A percentile compares a stretch with the other conserved stretches of the same genome.
Evolutionary conservation across 2,113 vertebrate species (phyloP).

Genomic region (Arothron firmamentum): DNA sequence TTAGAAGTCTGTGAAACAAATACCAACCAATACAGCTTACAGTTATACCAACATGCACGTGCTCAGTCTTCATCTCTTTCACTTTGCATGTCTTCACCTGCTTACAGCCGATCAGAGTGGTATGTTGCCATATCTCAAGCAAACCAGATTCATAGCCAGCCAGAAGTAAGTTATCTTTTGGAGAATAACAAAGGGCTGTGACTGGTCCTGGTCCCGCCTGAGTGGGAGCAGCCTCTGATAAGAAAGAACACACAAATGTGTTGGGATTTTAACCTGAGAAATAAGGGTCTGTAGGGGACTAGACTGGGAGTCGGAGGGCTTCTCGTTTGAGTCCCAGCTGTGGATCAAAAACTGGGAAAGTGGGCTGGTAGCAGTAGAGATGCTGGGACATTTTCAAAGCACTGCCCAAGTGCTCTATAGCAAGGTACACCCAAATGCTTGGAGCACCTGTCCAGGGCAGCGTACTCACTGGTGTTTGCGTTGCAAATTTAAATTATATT

Average conservation of each 20-base stretch:
- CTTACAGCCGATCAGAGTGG: constrained; percentile 41
- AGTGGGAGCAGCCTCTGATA: constrained; percentile 44
- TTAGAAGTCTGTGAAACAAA: constrained; percentile 49
- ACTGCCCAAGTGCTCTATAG: neutral
- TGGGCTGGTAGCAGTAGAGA: no score
- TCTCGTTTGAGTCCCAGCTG: no score
- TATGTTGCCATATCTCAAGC: constrained; percentile 75
- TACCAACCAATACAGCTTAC: no score
- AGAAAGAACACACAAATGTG: neutral
- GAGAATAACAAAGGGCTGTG: constrained; percentile 76
- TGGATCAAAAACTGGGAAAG: no score
- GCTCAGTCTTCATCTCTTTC: neutral
- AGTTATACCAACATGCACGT: neutral
- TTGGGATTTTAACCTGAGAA: neutral
- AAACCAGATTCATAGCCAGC: constrained; percentile 75
- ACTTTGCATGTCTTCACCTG: constrained; percentile 53
- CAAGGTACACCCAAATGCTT: neutral
- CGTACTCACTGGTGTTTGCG: no score
- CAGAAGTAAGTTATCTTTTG: constrained; percentile 60
- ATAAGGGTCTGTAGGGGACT: no score
- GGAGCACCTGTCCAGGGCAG: neutral
- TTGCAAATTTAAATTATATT: no score
- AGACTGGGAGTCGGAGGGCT: no score
- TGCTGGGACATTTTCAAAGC: neutral
- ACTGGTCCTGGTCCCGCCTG: constrained; percentile 46